Percentiles rank a stretch among this genome's conserved stretches.
Evolutionary conservation across 2,888 invertebrate genomes (phyloP).

Genomic region (Dastarcus helophoroides): DNA sequence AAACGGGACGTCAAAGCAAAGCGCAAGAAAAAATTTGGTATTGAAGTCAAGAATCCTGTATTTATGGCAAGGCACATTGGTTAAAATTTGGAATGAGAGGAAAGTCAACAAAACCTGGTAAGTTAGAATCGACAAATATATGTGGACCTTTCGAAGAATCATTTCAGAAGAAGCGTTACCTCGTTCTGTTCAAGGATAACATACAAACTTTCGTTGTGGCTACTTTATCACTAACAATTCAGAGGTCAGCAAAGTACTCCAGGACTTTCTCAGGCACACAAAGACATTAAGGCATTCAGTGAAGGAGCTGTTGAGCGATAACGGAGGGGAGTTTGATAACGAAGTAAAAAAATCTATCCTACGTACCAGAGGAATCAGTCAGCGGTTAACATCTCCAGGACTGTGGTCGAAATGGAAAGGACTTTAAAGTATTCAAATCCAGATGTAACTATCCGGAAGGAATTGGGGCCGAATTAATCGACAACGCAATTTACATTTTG

Average conservation of each 20-base stretch:
- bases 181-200: slow-evolving; percentile 14
- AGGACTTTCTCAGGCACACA: slow-evolving; percentile 17
- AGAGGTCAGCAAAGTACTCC: slow-evolving; percentile 17
- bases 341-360: slow-evolving; percentile 17
- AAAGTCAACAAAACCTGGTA: slow-evolving; percentile 17
- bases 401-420: slow-evolving; percentile 21
- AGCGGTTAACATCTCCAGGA: slow-evolving; percentile 9
- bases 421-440: slow-evolving; percentile 20
- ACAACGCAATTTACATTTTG: slow-evolving; percentile 16
- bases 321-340: slow-evolving; percentile 24
- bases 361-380: slow-evolving; percentile 13
- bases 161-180: slow-evolving; percentile 13
- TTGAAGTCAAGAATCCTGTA: slow-evolving; percentile 21
- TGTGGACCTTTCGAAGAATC: slow-evolving; percentile 17
- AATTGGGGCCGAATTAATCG: slow-evolving; percentile 19
- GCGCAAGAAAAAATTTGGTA: slow-evolving; percentile 19
- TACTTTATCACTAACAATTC: slow-evolving; percentile 18
- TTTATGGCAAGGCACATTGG: slow-evolving; percentile 21
- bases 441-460: slow-evolving; percentile 16
- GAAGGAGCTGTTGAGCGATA: slow-evolving; percentile 23
- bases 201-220: slow-evolving; percentile 19
- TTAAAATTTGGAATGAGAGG: slow-evolving; percentile 20
- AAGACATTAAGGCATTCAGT: slow-evolving; percentile 19
- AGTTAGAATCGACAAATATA: slow-evolving; percentile 21
- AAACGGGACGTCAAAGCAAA: slow-evolving; percentile 22